A percentile compares a stretch with the other conserved stretches of the same genome.
These are phyloP conservation scores for Dendrocopos noguchii DNA, from an alignment of 2,113 vertebrate genomes.

Conservation along the genomic window DNA sequence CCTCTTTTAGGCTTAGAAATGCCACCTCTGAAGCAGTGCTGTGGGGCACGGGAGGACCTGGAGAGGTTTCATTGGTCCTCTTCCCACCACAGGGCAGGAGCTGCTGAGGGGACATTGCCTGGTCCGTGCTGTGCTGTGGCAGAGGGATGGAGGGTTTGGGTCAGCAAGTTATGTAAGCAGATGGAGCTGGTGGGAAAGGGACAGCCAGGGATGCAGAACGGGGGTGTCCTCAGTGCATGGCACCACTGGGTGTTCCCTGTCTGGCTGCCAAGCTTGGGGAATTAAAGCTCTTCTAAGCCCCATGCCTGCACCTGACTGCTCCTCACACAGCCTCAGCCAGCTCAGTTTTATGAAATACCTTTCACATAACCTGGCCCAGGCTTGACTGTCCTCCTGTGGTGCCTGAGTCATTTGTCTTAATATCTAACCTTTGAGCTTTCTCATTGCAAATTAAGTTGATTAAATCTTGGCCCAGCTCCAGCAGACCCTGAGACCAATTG, in stretches of 20 bases:
- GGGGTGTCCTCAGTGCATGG: background rate
- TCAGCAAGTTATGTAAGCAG: background rate
- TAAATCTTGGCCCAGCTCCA: background rate
- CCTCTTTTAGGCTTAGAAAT: background rate
- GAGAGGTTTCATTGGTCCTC: background rate
- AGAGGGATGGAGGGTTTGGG: background rate
- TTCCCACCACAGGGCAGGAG: background rate
- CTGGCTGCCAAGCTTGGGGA: background rate
- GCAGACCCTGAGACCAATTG: background rate
- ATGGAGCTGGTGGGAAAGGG: background rate
- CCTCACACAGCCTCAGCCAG: background rate
- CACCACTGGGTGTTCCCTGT: background rate
- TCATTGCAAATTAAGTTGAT: background rate
- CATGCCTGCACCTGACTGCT: fast-evolving
- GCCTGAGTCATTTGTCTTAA: background rate
- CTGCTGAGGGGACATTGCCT: fast-evolving
- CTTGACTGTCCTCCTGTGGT: background rate
- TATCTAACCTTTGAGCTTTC: slow-evolving; percentile 12
- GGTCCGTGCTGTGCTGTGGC: background rate
- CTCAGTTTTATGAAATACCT: background rate
- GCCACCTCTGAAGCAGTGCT: background rate
- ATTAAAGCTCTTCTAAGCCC: background rate
- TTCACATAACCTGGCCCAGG: background rate
- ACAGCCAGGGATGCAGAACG: background rate
- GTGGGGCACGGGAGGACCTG: background rate